Base-by-base conservation (phyloP, 2,113 vertebrate genomes). In the Arizona elegans region DNA sequence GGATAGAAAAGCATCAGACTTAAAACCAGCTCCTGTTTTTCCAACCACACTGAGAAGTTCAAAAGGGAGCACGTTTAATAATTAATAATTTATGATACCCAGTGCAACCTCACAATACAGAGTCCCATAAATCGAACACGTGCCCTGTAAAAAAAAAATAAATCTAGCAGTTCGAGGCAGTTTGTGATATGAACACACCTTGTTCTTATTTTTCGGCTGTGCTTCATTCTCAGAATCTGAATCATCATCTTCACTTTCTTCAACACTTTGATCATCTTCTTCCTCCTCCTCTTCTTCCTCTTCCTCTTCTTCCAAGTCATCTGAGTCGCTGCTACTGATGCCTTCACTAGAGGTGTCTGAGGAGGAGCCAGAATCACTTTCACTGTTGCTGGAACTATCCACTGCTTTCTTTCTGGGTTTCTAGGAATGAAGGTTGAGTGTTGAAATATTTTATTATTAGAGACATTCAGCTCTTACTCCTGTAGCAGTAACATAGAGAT, bases 231-330 rank as follows among this genome's bases (percentile, higher is more conserved):
- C 98, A 1, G 98, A 98, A 96, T 99, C 98, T 7, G 98, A 99
- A 95, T 98, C 98, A 91, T 98, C 98, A 93, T 98, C 98, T 95
- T 98, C 98, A 92, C 98, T 99, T 94, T 98, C 98, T 96, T 98
- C 98, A 90, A 97, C 97, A 96, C 98, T 99, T 96, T 97, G 98
- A 96, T 98, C 98, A 89, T 92, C 91, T 53, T 98, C 98, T 88
- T 99, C 98, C 17, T 98, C 98, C 11, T 98, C 98, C 1, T 98
- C 95, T 1, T 98, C 98, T 29, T 98, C 97, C 29, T 99, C 98
- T 75, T 99, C 99, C 93, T 99, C 99, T 92, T 99, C 98, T 56
- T 99, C 99, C 59, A 98, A 95, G 93, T 99, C 98, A 53, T 99
- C 98, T 0, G 98, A 98, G 96, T 99, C 98, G 94, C 98, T 99